Evolutionary conservation across 2,888 invertebrate genomes (phyloP), one percentile per base, ranked within the genome.

Genomic region (Bellardia pandia): DNA sequence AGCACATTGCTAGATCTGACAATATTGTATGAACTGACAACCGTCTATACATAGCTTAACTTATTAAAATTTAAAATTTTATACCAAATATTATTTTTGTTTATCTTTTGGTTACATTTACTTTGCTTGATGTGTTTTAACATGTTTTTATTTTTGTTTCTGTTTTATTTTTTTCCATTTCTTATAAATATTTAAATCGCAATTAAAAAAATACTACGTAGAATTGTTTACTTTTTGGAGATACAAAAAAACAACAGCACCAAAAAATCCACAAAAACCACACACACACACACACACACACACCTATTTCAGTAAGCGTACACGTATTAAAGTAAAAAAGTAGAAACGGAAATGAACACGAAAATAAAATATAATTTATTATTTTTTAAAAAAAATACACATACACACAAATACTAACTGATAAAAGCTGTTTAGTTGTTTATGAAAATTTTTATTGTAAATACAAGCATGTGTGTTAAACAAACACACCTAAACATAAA

Each of bases 161-260:
- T 40, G 6, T 6, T 60, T 5, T 33, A 60, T 60, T 14, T 64
- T 66, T 40, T 23, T 16, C 7, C 11, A 23, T 53, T 68, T 23
- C 68, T 82, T 82, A 75, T 82, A 69, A 75, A 82, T 82, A 75
- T 75, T 82, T 69, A 81, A 81, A 68, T 75, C 37, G 68, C 68
- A 82, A 82, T 82, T 82, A 82, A 82, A 69, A 76, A 62, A 75
- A 81, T 60, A 75, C 60, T 68, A 40, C 45, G 7, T 11, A 53
- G 16, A 37, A 33, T 51, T 69, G 45, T 45, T 33, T 33, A 51
- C 33, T 30, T 33, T 69, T 69, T 30, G 11, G 5, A 5, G 37
- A 53, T 37, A 62, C 33, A 23, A 37, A 76, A 76, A 0, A 75
- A 8, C 40, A 56, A 42, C 7, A 58, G 14, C 13, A 62, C 30